Evolutionary conservation across 2,888 invertebrate species (phyloP).

Genomic region (Acleris sparsana): DNA sequence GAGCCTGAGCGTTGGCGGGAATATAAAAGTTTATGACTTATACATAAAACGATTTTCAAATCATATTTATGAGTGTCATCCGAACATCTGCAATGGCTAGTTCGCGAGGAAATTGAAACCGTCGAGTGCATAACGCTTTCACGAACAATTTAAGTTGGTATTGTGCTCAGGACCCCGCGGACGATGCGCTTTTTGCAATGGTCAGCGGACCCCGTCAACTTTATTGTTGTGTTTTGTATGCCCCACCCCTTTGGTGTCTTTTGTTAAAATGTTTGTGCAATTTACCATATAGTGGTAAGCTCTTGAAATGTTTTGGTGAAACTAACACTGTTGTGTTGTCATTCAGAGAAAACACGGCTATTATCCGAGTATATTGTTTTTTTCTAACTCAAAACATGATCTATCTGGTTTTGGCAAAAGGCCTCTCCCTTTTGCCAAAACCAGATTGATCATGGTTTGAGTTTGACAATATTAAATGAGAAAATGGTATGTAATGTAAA

Average conservation of each 20-base stretch:
- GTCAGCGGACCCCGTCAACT: slow-evolving; percentile 69
- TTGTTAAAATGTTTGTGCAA: slow-evolving; percentile 57
- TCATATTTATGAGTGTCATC: slow-evolving; percentile 80
- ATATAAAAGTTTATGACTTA: slow-evolving; percentile 83
- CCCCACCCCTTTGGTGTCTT: slow-evolving; percentile 59
- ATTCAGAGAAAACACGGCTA: too few relatives aligned
- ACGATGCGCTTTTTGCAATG: slow-evolving; percentile 72
- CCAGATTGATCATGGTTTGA: too few relatives aligned
- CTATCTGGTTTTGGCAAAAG: too few relatives aligned
- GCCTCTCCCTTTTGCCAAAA: too few relatives aligned
- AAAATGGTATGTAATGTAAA: too few relatives aligned
- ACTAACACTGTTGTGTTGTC: slow-evolving; percentile 2
- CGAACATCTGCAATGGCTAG: slow-evolving; percentile 77
- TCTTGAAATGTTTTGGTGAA: slow-evolving; percentile 16
- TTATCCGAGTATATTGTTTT: too few relatives aligned
- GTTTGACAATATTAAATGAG: too few relatives aligned
- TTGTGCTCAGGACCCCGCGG: slow-evolving; percentile 68
- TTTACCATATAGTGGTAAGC: slow-evolving; percentile 40
- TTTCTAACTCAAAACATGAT: too few relatives aligned
- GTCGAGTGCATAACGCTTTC: slow-evolving; percentile 77
- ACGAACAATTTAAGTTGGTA: slow-evolving; percentile 81
- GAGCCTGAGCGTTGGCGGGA: slow-evolving; percentile 60
- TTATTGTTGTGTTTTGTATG: slow-evolving; percentile 66
- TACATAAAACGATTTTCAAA: slow-evolving; percentile 83
- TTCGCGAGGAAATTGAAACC: slow-evolving; percentile 81